Evolutionary conservation across 2,888 invertebrate species (phyloP), one percentile per base, ranked within the genome.

Genomic region (Microplitis deprimator): DNA sequence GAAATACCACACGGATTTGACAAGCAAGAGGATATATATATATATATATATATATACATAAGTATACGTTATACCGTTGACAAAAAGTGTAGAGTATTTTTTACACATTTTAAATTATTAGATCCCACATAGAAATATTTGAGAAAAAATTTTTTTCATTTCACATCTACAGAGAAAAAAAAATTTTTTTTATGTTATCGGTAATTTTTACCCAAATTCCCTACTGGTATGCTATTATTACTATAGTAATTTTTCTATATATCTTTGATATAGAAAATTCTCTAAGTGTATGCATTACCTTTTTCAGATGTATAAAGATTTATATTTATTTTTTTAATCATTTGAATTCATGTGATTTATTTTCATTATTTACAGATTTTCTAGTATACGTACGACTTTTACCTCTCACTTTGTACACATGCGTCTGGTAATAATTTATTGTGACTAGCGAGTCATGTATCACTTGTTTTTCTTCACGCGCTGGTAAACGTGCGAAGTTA

Each of bases 401-500:
- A 73, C 68, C 59, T 67, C 73, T 65, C 38, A 59, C 71, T 70
- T 70, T 38, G 65, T 7, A 38, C 7, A 17, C 17, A 50, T 13
- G 71, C 8, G 59, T 16, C 41, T 59, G 61, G 39, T 13, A 29
- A 71, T 76, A 77, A 77, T 77, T 73, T 73, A 73, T 73, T 17
- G 67, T 67, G 29, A 17, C 62, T 40, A 29, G n/a, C 74, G 29
- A 59, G 67, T 74, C 70, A 74, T 77, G 65, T 74, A 74, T 77
- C 77, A 77, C 74, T 64, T 74, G 77, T 71, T 79, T 77, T 77
- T 76, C 76, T 77, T 77, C 73, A 76, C 77, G 78, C 79, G 77
- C 73, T 64, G 77, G 38, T 77, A 76, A 79, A 76, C 80, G 77
- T 77, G 76, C 71, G 79, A 79, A 79, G 75, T 74, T 77, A 39